Evolutionary conservation across 2,888 invertebrate species (phyloP).

Genomic region (Atethmia centrago): DNA sequence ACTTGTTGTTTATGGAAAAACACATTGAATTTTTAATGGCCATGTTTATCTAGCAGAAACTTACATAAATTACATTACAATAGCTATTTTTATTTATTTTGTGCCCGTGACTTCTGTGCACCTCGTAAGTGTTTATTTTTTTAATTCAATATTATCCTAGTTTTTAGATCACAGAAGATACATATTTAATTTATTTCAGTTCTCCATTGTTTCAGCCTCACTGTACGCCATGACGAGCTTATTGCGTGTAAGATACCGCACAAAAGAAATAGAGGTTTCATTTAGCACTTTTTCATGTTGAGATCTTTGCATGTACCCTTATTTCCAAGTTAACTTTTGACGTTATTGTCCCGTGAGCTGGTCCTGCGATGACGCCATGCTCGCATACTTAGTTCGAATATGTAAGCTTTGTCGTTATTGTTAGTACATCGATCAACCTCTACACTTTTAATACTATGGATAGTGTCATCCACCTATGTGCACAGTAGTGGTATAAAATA

Average conservation of each 20-base stretch:
- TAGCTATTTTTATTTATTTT: slow-evolving; percentile 21
- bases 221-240: neutral
- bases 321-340: neutral
- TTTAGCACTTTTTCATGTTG: neutral
- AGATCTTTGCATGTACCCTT: no score
- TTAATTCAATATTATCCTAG: neutral
- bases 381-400: neutral
- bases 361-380: neutral
- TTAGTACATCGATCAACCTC: neutral
- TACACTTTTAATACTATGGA: neutral
- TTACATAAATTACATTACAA: slow-evolving; percentile 35
- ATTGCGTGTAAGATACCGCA: neutral
- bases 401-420: neutral
- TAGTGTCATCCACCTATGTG: neutral
- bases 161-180: neutral
- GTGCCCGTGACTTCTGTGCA: neutral
- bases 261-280: no score
- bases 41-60: slow-evolving; percentile 30
- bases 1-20: slow-evolving; percentile 44
- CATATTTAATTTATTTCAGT: neutral
- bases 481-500: slow-evolving; percentile 10
- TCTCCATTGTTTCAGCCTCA: neutral
- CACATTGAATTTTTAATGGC: slow-evolving; percentile 23
- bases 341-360: neutral
- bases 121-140: neutral